phyloP scores from a whole-genome alignment of 2,113 vertebrate species.

The Mustela nigripes region DNA sequence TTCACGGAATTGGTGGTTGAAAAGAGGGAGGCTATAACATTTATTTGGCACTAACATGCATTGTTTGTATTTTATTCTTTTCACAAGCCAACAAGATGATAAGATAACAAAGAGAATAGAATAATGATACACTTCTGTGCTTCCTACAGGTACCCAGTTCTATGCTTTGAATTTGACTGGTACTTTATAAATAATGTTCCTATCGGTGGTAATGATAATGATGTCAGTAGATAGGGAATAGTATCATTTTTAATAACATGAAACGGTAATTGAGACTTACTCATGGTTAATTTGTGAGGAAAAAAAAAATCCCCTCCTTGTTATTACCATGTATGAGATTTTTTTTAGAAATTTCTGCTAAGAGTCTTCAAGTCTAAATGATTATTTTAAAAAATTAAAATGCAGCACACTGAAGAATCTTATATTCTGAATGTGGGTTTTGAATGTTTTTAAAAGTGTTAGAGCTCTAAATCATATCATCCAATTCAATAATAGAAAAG shows the following conservation, averaged over 20 bases:
- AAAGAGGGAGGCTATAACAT: neutral
- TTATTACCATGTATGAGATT: neutral
- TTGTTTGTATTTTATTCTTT: neutral
- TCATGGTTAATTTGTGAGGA: neutral
- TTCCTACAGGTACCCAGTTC: neutral
- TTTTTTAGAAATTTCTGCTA: neutral
- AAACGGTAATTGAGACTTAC: neutral
- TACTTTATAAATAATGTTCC: neutral
- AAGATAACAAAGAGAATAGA: neutral
- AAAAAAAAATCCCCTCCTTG: neutral
- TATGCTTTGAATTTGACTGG: neutral
- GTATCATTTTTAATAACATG: neutral
- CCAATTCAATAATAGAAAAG: slow-evolving; percentile 33
- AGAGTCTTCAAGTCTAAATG: neutral
- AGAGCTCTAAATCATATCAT: slow-evolving; percentile 31
- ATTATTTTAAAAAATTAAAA: neutral
- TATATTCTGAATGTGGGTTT: neutral
- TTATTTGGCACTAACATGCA: neutral
- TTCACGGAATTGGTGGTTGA: neutral
- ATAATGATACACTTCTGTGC: neutral
- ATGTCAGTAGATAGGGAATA: neutral
- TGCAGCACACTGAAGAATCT: neutral
- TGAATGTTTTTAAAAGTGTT: neutral
- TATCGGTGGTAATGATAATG: neutral
- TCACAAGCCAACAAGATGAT: neutral